Base-by-base conservation (phyloP, 2,888 invertebrate genomes). In the Leucophora obtusa region DNA sequence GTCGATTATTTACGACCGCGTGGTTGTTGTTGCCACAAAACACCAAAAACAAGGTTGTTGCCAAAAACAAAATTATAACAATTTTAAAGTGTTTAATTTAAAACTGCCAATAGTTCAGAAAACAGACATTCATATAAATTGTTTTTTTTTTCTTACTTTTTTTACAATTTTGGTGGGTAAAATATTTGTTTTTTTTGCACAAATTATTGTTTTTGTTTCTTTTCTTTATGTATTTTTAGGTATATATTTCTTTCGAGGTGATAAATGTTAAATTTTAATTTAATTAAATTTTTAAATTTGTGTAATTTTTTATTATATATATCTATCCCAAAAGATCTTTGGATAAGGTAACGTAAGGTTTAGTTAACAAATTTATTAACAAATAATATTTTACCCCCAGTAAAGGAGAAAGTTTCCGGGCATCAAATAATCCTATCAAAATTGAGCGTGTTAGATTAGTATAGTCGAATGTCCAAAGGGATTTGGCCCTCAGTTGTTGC, bases 1-100 rank as follows among this genome's bases (percentile, higher is more conserved):
- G 84, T 86, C 86, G 85, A 87, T 87, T 86, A 87, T 87, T 85
- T 88, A 86, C 53, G 53, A 59, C 51, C n/a, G n/a, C n/a, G n/a
- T 59, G 21, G 24, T 14, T 60, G 69, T 18, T 47, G 50, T 71
- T 74, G 71, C 68, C 33, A 54, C 73, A 72, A 53, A 38, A 65
- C 14, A 28, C 17, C 68, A 62, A 63, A 35, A 60, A 33, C 21
- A 53, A 56, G 35, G 15, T 38, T 65, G 56, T 53, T 74, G 78
- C 75, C 43, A 54, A 72, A 79, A 51, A 50, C 56, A 43, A 17
- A 56, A 35, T 21, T 18, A 68, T 24, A 76, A 72, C 50, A 77
- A 69, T 70, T 54, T 66, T 50, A 56, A 81, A 77, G 77, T 81
- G 81, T 81, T 81, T 81, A 77, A 81, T 81, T 77, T 77, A 81